phyloP scores from a whole-genome alignment of 1,140 invertebrate species.

The Drosophila chauvacae region DNA sequence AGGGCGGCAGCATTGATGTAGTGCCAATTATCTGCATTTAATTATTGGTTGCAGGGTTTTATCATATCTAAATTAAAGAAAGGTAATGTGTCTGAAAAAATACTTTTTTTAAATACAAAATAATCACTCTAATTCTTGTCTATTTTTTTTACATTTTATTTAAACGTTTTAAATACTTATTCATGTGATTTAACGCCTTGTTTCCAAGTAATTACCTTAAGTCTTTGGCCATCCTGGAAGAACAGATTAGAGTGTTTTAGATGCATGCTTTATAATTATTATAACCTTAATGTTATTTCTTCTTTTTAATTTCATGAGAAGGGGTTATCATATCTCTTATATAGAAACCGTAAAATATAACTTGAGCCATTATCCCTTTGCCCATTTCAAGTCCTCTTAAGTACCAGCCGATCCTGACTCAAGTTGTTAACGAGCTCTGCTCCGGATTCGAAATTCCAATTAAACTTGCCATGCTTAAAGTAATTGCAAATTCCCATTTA shows the following conservation, averaged over 20 bases:
- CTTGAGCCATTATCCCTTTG: not conserved
- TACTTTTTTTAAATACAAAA: not conserved
- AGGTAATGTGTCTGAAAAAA: no score
- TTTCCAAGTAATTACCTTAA: not conserved
- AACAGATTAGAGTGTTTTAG: not conserved
- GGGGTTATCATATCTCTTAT: not conserved
- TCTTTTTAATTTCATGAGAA: not conserved
- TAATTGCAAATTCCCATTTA: conserved; percentile 62
- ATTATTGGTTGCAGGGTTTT: no score
- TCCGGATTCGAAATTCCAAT: conserved; percentile 50
- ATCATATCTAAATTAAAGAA: not conserved
- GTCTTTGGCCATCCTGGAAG: no score
- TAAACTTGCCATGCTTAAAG: conserved; percentile 54
- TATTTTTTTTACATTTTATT: not conserved
- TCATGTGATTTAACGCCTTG: not conserved
- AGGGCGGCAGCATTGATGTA: no score
- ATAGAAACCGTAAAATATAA: not conserved
- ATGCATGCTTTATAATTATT: not conserved
- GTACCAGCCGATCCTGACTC: conserved; percentile 27
- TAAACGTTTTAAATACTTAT: not conserved
- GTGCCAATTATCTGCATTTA: no score
- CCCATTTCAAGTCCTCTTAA: conserved; percentile 14
- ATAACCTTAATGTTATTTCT: no score
- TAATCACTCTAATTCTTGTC: not conserved
- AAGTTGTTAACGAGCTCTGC: conserved; percentile 32